These are phyloP conservation scores for Ranitomeya variabilis DNA, from an alignment of 2,113 vertebrate species.

Conservation along the genomic window DNA sequence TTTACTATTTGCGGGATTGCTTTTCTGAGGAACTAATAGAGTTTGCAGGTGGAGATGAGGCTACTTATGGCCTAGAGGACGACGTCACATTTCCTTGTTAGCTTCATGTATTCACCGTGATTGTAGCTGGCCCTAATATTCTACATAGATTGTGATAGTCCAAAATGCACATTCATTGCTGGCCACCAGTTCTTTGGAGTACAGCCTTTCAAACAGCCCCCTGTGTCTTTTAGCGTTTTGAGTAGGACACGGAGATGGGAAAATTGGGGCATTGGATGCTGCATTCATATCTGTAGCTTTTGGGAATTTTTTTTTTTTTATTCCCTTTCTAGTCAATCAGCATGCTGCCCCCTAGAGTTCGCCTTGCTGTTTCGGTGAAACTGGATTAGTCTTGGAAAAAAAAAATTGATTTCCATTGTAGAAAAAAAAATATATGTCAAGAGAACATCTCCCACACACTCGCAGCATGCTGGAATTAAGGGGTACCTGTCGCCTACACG, in stretches of 20 bases:
- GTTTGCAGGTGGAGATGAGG: too few species aligned
- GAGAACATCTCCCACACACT: conserved; percentile 19
- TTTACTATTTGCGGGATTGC: background rate
- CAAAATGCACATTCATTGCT: too few species aligned
- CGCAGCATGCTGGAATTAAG: background rate
- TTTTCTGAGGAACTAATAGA: background rate
- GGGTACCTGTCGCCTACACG: conserved; percentile 17
- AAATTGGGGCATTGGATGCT: background rate
- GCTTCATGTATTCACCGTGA: too few species aligned
- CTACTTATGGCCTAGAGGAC: too few species aligned
- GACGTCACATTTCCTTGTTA: too few species aligned
- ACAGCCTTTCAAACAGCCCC: background rate
- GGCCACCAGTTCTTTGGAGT: background rate
- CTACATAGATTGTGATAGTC: too few species aligned
- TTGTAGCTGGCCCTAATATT: too few species aligned
- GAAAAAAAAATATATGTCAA: background rate
- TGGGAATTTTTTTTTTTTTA: background rate
- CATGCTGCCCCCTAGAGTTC: background rate
- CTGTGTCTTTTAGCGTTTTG: background rate
- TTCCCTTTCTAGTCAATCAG: background rate
- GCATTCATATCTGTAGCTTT: background rate
- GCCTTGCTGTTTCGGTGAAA: background rate
- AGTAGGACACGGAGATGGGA: background rate
- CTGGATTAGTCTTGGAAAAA: background rate
- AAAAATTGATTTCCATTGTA: background rate